phyloP scores from a whole-genome alignment of 1,140 invertebrate genomes.

The Hyphantria cunea region DNA sequence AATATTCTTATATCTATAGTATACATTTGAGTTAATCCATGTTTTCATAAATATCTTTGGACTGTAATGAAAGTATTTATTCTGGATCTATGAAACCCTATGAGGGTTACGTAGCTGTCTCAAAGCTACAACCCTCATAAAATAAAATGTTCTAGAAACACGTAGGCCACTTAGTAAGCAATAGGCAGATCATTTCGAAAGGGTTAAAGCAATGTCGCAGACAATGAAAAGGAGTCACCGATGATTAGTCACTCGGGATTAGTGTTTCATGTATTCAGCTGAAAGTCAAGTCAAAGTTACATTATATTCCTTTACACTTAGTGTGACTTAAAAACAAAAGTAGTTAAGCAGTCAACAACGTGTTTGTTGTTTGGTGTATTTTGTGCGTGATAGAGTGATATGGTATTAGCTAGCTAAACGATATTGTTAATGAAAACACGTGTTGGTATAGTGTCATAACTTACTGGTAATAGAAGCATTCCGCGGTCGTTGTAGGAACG shows the following conservation, averaged over 20 bases:
- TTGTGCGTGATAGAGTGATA: too few species aligned
- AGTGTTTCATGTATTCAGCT: conserved; percentile 34
- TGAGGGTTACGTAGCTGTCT: too few species aligned
- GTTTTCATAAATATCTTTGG: too few species aligned
- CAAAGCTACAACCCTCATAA: neutral
- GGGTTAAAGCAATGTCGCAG: conserved; percentile 14
- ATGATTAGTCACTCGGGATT: conserved; percentile 48
- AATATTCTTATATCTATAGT: too few species aligned
- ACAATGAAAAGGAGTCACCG: conserved; percentile 37
- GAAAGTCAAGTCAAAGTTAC: conserved; percentile 11
- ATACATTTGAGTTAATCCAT: too few species aligned
- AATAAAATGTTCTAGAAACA: conserved; percentile 2
- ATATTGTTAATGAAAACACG: too few species aligned
- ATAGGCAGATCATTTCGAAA: conserved; percentile 39
- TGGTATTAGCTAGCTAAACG: too few species aligned
- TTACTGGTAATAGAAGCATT: conserved; percentile 71
- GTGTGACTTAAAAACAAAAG: conserved; percentile 1
- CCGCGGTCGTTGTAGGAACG: conserved; percentile 90
- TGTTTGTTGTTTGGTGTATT: conserved; percentile 3
- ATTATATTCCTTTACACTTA: conserved; percentile 21
- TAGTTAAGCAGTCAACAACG: neutral
- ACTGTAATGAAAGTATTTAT: too few species aligned
- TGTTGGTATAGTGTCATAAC: conserved; percentile 16
- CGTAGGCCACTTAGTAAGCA: neutral
- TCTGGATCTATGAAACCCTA: too few species aligned